Evolutionary conservation across 2,113 vertebrate genomes (phyloP), one percentile per base, ranked within the genome.

Genomic region (Cricetomys ansorgei): DNA sequence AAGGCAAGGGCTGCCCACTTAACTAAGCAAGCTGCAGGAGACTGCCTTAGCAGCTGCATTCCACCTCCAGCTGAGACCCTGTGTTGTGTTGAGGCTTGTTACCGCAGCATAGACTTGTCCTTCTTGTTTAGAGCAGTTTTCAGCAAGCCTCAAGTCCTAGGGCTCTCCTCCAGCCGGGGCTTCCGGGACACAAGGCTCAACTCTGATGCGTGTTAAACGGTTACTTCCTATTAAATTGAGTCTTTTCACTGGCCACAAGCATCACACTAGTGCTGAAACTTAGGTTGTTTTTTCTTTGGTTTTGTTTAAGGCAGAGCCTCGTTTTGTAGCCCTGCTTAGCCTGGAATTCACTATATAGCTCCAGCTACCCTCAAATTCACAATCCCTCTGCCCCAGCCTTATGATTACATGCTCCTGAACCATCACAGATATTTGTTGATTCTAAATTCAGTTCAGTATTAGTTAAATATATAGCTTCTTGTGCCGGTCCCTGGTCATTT

Each of bases 81-180:
- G 34, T 53, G 11, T 73, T 93, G 43, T 94, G 96, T 80, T 72
- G 31, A 72, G 34, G 96, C 96, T 96, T 96, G 97, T 96, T 80
- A 31, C 67, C 84, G 79, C 84, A 93, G 95, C 70, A 80, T 70
- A 92, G 92, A 96, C 96, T 81, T 91, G 96, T 62, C 94, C 88
- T 97, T 90, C 97, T 87, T 81, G 96, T 94, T 90, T 92, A 94
- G 96, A 94, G 94, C 72, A 75, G 95, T 70, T 89, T 96, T 94
- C 92, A 90, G 13, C 5, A 62, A 92, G 55, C 25, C 79, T 95
- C 45, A 94, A 91, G 93, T 80, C 62, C 70, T 91, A 31, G 65
- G 67, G 65, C 69, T 96, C n/a, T 80, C 37, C 21, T 92, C 50
- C 40, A 88, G 69, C 69, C 64, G 45, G 25, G 2, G 43, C 50